These are phyloP conservation scores for Rhogogaster chlorosoma DNA, from an alignment of 2,888 invertebrate genomes.

Conservation along the genomic window DNA sequence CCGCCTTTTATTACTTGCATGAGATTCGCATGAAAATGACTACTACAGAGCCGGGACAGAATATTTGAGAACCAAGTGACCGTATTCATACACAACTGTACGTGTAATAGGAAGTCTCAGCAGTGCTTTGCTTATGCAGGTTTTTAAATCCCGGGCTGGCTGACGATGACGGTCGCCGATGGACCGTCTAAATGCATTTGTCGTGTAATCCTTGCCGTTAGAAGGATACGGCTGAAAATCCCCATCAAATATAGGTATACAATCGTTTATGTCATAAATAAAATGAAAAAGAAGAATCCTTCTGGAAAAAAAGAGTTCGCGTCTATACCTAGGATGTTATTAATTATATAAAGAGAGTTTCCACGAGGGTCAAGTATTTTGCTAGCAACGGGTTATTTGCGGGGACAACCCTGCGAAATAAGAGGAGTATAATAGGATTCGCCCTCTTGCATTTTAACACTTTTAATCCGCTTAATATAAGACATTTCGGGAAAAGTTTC, in stretches of 20 bases:
- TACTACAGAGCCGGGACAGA: neutral
- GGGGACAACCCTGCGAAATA: conserved; percentile 8
- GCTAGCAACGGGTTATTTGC: conserved; percentile 17
- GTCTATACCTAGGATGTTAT: neutral
- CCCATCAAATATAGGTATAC: conserved; percentile 8
- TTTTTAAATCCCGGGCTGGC: conserved; percentile 14
- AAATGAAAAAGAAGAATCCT: neutral
- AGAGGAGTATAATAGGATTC: conserved; percentile 51
- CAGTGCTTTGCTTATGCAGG: conserved; percentile 1
- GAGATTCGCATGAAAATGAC: neutral
- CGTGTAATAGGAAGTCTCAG: neutral
- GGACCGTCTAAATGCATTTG: conserved; percentile 37
- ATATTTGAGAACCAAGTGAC: conserved; percentile 26
- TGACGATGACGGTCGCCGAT: conserved; percentile 3
- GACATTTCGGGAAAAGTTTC: conserved; percentile 45
- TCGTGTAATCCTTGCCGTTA: conserved; percentile 30
- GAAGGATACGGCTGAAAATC: neutral
- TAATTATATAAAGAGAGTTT: neutral
- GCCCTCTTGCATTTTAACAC: conserved; percentile 19
- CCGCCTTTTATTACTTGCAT: neutral
- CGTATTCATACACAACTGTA: conserved; percentile 1
- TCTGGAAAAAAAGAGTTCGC: neutral
- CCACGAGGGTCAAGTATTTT: neutral
- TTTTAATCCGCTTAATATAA: conserved; percentile 35
- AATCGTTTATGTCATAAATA: neutral